Evolutionary conservation across 2,888 invertebrate genomes (phyloP).

Genomic region (Sepioteuthis lessoniana): DNA sequence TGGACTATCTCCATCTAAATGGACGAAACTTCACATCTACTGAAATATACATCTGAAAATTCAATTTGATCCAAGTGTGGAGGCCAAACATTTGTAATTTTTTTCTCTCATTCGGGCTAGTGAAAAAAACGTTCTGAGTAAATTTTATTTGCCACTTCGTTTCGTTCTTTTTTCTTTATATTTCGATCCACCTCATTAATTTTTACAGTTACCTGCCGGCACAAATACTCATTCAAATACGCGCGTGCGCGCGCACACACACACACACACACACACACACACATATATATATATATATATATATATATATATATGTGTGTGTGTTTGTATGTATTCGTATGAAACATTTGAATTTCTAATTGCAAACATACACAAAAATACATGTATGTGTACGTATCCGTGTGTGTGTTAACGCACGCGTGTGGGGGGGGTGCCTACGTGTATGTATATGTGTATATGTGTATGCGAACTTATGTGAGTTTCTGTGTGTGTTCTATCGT

Average conservation of each 20-base stretch:
- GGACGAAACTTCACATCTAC: neutral
- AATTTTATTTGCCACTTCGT: too few relatives aligned
- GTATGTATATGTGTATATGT: neutral
- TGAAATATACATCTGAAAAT: neutral
- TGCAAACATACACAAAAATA: neutral
- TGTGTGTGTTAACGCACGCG: too few relatives aligned
- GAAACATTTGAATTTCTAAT: neutral
- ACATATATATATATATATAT: neutral
- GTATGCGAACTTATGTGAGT: neutral
- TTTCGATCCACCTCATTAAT: too few relatives aligned
- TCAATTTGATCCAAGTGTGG: neutral
- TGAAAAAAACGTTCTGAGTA: too few relatives aligned
- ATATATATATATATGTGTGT: slow-evolving; percentile 33
- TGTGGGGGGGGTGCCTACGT: too few relatives aligned
- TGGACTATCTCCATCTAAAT: neutral
- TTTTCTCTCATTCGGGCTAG: too few relatives aligned
- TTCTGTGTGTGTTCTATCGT: too few relatives aligned
- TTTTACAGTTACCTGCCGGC: too few relatives aligned
- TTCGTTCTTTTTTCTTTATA: too few relatives aligned
- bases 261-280: too few relatives aligned
- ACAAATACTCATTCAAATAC: too few relatives aligned
- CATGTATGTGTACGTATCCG: neutral
- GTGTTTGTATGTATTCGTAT: neutral
- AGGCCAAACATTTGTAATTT: neutral
- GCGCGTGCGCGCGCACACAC: too few relatives aligned